These are phyloP conservation scores for Thereuonema tuberculata DNA, from an alignment of 1,140 invertebrate species.

Conservation along the genomic window DNA sequence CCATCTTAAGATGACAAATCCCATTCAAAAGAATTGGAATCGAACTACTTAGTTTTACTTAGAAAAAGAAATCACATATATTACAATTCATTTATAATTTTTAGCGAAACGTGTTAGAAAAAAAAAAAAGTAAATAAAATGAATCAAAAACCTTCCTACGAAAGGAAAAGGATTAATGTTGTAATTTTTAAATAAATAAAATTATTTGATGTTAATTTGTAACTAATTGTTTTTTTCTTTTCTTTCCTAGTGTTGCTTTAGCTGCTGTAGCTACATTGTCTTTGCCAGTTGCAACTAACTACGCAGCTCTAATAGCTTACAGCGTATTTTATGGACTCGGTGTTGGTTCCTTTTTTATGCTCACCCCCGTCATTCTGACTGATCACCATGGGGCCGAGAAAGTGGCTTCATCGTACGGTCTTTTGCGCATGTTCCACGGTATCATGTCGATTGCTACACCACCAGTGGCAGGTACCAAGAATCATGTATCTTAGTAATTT, in stretches of 20 bases:
- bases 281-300: background rate
- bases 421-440: constrained; percentile 7
- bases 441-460: background rate
- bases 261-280: background rate
- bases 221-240: background rate
- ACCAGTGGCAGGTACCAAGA: constrained; percentile 7
- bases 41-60: no score
- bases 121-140: no score
- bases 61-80: no score
- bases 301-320: background rate
- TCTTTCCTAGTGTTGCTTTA: background rate
- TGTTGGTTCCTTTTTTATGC: constrained; percentile 9
- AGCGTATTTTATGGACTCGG: constrained; percentile 7
- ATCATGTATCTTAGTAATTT: no score
- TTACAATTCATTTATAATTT: no score
- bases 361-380: constrained; percentile 9
- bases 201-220: no score
- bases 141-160: no score
- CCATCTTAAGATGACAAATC: no score
- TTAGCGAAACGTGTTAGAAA: no score
- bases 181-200: no score
- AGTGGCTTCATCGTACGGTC: constrained; percentile 8
- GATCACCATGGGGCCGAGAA: constrained; percentile 10
- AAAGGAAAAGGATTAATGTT: no score
- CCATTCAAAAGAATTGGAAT: no score